Conservation (phyloP, 2,113 vertebrate genomes). For the Phylloscopus whistleri region DNA sequence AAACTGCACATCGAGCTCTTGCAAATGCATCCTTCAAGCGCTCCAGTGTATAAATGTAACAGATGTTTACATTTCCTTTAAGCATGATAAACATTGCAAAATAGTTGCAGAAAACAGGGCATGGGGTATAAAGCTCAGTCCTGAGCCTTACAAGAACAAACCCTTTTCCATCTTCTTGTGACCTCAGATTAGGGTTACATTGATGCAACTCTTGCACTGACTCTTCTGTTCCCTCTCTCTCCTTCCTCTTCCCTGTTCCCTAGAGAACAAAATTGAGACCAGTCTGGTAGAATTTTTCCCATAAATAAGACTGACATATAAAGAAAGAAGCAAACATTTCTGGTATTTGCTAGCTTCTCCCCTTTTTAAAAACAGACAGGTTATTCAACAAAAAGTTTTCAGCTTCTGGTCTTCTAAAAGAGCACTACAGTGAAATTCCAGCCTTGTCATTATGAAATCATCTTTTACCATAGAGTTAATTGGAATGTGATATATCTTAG, state of each 20-base stretch:
- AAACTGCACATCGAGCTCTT: not conserved
- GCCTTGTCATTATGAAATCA: conserved; percentile 44
- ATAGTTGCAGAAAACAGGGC: not conserved
- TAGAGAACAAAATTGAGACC: not conserved
- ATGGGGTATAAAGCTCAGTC: not conserved
- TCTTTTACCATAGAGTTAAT: conserved; percentile 46
- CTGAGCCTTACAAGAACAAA: not conserved
- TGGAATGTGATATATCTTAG: conserved; percentile 45
- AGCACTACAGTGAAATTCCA: not conserved
- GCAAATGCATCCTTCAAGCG: not conserved
- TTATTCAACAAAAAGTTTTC: conserved; percentile 25
- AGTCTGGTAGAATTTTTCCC: not conserved
- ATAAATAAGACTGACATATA: not conserved
- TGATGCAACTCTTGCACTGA: not conserved
- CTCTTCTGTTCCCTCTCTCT: not conserved
- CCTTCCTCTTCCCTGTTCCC: not conserved
- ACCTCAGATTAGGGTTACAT: not conserved
- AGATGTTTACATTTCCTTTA: not conserved
- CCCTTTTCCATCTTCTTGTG: not conserved
- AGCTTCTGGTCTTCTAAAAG: not conserved
- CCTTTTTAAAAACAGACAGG: not conserved
- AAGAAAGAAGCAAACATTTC: not conserved
- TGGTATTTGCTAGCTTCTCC: not conserved
- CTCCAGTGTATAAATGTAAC: not conserved
- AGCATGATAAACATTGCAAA: not conserved